Conservation (phyloP, 92 coral and sea anemone species). For the Pocillopora meandrina region DNA sequence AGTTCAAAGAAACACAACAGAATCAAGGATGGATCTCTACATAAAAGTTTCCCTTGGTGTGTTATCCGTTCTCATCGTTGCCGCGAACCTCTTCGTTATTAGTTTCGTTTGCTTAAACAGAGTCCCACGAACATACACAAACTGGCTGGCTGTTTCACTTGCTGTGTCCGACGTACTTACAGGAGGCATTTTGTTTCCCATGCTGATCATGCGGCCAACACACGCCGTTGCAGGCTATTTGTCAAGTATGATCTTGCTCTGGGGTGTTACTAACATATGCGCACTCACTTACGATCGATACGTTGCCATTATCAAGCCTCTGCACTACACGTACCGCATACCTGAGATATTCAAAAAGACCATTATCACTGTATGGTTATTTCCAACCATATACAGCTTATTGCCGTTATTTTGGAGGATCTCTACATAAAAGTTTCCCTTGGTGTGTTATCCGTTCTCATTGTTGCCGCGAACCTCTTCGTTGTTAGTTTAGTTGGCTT, state of each 20-base stretch:
- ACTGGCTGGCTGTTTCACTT: conserved; percentile 6
- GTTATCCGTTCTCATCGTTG: conserved; percentile 6
- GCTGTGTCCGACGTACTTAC: too few species aligned
- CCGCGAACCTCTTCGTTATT: conserved; percentile 64
- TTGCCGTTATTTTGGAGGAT: conserved; percentile 66
- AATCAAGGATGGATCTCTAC: not conserved
- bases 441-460: conserved; percentile 40
- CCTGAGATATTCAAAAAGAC: conserved; percentile 54
- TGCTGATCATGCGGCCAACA: too few species aligned
- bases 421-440: conserved; percentile 43
- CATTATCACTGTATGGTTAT: conserved; percentile 50
- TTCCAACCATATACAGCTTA: conserved; percentile 4
- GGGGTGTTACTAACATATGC: too few species aligned
- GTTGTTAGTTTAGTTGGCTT: too few species aligned
- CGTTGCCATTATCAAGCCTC: not conserved
- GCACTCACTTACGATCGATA: too few species aligned
- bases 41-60: not conserved
- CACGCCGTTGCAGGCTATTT: too few species aligned
- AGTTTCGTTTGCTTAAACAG: conserved; percentile 62
- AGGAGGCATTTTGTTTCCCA: too few species aligned
- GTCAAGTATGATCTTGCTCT: too few species aligned
- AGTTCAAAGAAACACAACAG: not conserved
- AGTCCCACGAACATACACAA: conserved; percentile 63
- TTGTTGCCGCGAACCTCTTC: conserved; percentile 57
- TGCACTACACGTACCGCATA: conserved; percentile 52